Conservation (phyloP, 1,140 invertebrate species). For the Aphis gossypii region DNA sequence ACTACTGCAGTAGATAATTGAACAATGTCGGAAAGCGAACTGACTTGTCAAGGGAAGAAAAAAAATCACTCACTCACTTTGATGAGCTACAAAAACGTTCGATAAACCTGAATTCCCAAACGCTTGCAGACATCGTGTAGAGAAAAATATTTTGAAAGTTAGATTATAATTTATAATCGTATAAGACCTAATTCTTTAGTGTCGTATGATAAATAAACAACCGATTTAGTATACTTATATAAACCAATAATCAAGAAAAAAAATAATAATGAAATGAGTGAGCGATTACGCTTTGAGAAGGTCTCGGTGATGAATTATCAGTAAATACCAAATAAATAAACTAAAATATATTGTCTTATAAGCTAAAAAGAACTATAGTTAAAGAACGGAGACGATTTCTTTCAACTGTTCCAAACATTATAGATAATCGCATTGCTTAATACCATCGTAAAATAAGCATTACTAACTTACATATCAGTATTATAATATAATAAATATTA, state of each 20-base stretch:
- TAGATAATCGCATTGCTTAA: neutral
- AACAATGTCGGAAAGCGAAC: neutral
- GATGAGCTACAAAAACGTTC: neutral
- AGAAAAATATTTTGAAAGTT: neutral
- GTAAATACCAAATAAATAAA: neutral
- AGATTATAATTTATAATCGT: neutral
- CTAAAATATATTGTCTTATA: neutral
- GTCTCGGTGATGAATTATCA: neutral
- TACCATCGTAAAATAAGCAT: neutral
- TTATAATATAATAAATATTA: too few relatives aligned
- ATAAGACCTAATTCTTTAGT: neutral
- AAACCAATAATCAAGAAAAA: neutral
- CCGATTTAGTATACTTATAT: neutral
- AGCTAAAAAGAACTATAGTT: too few relatives aligned
- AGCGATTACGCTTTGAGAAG: neutral
- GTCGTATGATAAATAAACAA: neutral
- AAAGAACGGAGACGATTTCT: too few relatives aligned
- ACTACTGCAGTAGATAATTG: neutral
- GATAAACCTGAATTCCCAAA: neutral
- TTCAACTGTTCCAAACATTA: neutral
- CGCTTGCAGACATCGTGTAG: neutral
- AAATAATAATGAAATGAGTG: neutral
- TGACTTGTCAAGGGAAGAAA: neutral
- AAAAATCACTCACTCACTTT: neutral
- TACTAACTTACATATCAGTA: neutral